These are phyloP conservation scores for Piscicola geometra DNA, from an alignment of 2,888 invertebrate genomes.

Conservation along the genomic window DNA sequence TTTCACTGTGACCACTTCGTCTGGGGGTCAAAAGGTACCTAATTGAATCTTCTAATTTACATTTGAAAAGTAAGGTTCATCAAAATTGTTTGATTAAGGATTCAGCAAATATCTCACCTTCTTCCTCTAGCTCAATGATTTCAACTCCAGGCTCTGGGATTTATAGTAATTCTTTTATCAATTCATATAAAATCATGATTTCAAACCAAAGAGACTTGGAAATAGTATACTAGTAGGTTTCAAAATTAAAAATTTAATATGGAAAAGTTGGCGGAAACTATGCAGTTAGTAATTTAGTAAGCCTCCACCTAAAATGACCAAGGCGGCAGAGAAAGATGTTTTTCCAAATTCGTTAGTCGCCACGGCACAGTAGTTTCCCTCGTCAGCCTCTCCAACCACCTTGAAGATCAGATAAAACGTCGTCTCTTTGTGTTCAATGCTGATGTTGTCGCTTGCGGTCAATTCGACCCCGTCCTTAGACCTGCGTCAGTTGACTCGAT, in stretches of 20 bases:
- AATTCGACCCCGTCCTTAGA: neutral
- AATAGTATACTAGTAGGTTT: too few relatives aligned
- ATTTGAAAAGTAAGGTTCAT: neutral
- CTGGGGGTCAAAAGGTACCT: neutral
- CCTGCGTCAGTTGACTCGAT: neutral
- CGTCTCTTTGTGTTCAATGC: neutral
- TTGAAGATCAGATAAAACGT: neutral
- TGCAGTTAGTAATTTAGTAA: too few relatives aligned
- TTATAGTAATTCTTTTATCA: neutral
- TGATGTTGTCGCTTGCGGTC: neutral
- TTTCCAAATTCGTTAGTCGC: conserved; percentile 23
- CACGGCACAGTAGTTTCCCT: conserved; percentile 18
- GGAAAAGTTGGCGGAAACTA: too few relatives aligned
- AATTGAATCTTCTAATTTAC: neutral
- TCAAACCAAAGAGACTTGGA: neutral
- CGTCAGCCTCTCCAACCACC: neutral
- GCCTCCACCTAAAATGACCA: conserved; percentile 4
- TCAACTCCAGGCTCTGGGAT: conserved; percentile 4
- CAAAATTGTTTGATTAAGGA: neutral
- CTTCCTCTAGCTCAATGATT: neutral
- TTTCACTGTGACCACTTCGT: conserved; percentile 13
- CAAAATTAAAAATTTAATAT: too few relatives aligned
- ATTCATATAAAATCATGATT: neutral
- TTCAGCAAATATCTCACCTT: neutral
- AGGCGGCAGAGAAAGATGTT: conserved; percentile 11